Evolutionary conservation across 2,113 vertebrate genomes (phyloP).

Genomic region (Falco punctatus): DNA sequence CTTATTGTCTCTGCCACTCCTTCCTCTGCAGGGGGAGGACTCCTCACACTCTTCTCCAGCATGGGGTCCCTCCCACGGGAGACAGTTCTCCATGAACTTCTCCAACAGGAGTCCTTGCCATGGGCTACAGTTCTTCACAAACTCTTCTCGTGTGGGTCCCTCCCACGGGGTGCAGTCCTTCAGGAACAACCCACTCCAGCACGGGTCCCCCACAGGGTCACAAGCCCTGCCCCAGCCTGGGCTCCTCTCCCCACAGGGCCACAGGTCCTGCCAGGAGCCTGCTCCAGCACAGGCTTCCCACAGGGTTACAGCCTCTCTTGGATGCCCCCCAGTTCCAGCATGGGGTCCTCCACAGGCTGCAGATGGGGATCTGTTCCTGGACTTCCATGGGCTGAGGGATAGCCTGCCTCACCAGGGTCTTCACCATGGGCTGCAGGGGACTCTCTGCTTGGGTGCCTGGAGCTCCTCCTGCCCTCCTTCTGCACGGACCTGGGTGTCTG

Average conservation of each 20-base stretch:
- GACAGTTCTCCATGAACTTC: not conserved
- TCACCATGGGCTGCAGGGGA: no score
- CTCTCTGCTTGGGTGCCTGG: no score
- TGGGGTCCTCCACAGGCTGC: no score
- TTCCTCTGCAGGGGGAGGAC: not conserved
- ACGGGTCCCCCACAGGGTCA: not conserved
- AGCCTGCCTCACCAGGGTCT: no score
- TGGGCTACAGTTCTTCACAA: not conserved
- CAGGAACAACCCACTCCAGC: not conserved
- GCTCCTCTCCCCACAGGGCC: not conserved
- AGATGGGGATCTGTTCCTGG: no score
- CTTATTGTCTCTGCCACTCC: not conserved
- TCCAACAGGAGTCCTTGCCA: not conserved
- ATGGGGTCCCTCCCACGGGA: not conserved
- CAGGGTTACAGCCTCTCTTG: no score
- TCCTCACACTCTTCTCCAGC: not conserved
- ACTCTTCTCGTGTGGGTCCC: rapidly evolving
- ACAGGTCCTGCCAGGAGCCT: not conserved
- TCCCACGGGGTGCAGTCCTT: not conserved
- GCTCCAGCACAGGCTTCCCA: not conserved
- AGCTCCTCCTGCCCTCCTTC: not conserved
- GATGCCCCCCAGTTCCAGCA: no score
- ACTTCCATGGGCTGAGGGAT: no score
- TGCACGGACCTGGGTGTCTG: not conserved
- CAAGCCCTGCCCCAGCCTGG: not conserved